Conservation (phyloP, 2,797 vertebrate genomes). For the Tarsius wallacei region DNA sequence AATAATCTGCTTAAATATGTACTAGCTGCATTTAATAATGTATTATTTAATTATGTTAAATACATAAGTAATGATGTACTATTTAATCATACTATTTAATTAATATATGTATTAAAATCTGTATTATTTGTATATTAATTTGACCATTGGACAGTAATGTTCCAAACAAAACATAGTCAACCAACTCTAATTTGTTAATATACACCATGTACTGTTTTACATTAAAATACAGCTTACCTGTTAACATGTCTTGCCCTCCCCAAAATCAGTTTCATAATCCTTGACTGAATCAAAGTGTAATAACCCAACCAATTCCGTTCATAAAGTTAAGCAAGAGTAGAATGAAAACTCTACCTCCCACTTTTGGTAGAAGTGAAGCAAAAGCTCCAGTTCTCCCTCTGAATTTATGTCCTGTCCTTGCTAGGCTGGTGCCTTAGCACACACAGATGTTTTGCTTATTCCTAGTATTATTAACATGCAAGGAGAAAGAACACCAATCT, state of each 20-base stretch:
- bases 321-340: not conserved
- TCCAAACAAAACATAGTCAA: conserved; percentile 84
- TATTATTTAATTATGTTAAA: not conserved
- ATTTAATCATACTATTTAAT: not conserved
- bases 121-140: not conserved
- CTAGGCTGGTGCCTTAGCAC: not conserved
- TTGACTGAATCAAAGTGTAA: not conserved
- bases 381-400: not conserved
- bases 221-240: conserved; percentile 68
- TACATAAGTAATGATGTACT: not conserved
- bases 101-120: not conserved
- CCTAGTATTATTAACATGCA: not conserved
- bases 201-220: not conserved
- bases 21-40: not conserved
- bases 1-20: not conserved
- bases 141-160: conserved; percentile 82
- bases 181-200: conserved; percentile 5
- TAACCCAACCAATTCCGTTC: not conserved
- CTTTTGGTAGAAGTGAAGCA: not conserved
- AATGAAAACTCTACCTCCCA: not conserved
- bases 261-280: not conserved
- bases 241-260: not conserved
- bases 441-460: not conserved
- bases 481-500: not conserved
- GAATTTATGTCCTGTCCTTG: not conserved